phyloP scores from a whole-genome alignment of 2,113 vertebrate species.

The Theropithecus gelada region DNA sequence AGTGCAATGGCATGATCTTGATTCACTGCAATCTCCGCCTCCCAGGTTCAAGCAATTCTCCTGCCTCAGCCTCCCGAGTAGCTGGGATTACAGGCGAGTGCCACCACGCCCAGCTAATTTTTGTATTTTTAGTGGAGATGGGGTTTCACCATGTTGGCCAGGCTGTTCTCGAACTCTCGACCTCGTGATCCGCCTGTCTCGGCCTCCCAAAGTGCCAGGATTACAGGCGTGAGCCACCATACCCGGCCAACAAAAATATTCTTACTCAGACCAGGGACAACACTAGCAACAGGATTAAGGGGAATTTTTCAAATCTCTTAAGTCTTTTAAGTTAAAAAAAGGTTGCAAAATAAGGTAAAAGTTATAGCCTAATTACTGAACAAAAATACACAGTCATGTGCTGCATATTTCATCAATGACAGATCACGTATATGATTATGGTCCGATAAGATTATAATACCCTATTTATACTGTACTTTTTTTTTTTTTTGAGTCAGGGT shows the following conservation, averaged over 20 bases:
- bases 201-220: no score
- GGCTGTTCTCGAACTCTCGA: no score
- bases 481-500: no score
- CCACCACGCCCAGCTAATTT: no score
- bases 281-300: not conserved
- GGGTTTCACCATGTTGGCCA: no score
- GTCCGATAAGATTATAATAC: not conserved
- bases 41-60: no score
- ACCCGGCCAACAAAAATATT: not conserved
- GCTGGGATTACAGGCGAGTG: no score
- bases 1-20: no score
- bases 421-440: not conserved
- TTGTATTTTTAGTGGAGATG: no score
- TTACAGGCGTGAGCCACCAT: not conserved
- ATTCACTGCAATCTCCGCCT: no score
- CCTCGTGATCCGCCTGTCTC: no score
- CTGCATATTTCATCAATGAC: not conserved
- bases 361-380: not conserved
- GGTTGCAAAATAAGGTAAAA: not conserved
- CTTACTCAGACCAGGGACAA: not conserved
- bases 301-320: not conserved
- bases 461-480: not conserved
- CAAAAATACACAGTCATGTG: not conserved
- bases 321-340: not conserved
- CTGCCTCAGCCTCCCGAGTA: no score